phyloP scores from a whole-genome alignment of 2,113 vertebrate species.

The Malurus melanocephalus region DNA sequence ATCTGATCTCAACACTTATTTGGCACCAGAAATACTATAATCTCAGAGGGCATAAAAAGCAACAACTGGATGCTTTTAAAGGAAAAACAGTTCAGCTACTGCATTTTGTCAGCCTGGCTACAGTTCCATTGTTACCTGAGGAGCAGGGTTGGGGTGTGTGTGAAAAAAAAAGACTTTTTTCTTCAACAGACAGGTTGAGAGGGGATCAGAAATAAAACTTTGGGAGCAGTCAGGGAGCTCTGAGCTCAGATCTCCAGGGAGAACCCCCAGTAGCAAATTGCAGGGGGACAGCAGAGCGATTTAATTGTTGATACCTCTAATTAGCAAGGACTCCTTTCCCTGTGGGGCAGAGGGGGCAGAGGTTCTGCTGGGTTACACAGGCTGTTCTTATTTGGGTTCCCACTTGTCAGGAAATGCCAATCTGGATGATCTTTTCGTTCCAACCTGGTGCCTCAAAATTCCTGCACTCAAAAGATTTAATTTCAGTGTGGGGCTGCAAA shows the following conservation, averaged over 20 bases:
- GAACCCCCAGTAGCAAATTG: background rate
- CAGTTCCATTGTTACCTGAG: background rate
- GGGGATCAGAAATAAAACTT: background rate
- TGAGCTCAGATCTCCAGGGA: background rate
- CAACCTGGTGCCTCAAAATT: background rate
- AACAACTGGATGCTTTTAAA: background rate
- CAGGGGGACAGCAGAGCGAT: background rate
- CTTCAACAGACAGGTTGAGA: background rate
- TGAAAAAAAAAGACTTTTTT: background rate
- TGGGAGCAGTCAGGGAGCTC: background rate
- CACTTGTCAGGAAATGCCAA: background rate
- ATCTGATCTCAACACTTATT: background rate
- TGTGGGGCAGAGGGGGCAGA: background rate
- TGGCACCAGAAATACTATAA: background rate
- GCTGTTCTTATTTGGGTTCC: background rate
- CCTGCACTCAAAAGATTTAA: background rate
- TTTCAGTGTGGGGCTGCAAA: background rate
- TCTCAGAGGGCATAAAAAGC: background rate
- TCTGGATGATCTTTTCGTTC: background rate
- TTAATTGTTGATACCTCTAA: background rate
- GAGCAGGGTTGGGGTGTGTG: rapidly evolving
- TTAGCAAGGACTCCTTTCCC: background rate
- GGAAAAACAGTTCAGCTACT: background rate
- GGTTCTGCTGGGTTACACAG: too few relatives aligned
- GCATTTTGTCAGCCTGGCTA: background rate